These are phyloP conservation scores for Heliconius nattereri DNA, from an alignment of 1,140 invertebrate genomes.

Conservation along the genomic window DNA sequence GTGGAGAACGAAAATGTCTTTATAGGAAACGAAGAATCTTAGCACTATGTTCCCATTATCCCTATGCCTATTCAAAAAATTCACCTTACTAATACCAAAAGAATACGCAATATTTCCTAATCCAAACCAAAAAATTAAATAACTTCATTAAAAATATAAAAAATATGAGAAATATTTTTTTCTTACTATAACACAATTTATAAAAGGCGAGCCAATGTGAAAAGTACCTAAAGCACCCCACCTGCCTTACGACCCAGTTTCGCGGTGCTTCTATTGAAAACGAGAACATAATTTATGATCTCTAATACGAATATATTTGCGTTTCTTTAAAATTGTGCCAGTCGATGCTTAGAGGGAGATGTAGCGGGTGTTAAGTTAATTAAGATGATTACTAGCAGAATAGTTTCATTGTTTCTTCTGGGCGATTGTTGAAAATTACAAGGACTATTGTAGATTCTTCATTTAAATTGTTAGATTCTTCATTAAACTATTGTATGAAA, in stretches of 20 bases:
- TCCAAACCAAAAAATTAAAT: too few species aligned
- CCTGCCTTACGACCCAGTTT: constrained; percentile 54
- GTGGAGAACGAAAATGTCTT: too few species aligned
- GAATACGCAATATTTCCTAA: too few species aligned
- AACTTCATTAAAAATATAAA: neutral
- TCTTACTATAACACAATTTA: neutral
- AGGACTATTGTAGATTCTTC: too few species aligned
- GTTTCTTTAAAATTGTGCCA: constrained; percentile 35
- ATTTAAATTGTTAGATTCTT: too few species aligned
- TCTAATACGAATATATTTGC: constrained; percentile 49
- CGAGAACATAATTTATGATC: constrained; percentile 56
- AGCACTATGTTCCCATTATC: too few species aligned
- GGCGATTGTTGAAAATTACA: neutral
- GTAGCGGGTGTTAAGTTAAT: neutral
- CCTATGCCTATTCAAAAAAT: too few species aligned
- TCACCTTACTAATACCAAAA: too few species aligned
- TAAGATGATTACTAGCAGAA: neutral
- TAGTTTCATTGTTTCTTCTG: neutral
- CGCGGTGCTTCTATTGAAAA: constrained; percentile 50
- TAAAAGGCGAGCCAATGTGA: neutral
- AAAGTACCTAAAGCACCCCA: constrained; percentile 26
- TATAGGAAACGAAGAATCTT: too few species aligned
- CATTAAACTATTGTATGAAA: neutral
- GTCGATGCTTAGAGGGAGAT: neutral
- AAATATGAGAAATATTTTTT: neutral